Percentiles rank a stretch among this genome's conserved stretches.
These are phyloP conservation scores for Nomada ruficornis DNA, from an alignment of 2,888 invertebrate genomes.

Conservation along the genomic window DNA sequence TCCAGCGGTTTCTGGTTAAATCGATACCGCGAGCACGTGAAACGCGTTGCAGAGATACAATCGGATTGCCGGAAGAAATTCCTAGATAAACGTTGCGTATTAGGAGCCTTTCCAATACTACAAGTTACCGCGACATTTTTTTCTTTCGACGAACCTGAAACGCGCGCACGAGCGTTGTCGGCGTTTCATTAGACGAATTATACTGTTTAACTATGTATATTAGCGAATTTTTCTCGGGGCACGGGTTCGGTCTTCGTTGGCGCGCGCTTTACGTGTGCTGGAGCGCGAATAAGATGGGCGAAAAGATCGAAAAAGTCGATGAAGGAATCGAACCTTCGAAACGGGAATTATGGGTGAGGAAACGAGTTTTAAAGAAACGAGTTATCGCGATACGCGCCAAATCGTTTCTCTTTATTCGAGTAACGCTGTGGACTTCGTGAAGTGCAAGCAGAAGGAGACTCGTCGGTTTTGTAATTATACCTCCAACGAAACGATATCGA, in stretches of 20 bases:
- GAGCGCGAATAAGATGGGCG: too few species aligned
- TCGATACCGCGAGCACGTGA: not conserved
- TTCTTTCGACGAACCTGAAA: not conserved
- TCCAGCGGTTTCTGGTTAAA: not conserved
- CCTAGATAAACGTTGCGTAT: not conserved
- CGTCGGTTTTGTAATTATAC: conserved; percentile 31
- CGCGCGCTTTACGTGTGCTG: not conserved
- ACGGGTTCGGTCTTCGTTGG: not conserved
- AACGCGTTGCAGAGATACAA: conserved; percentile 20
- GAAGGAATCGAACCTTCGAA: conserved; percentile 1
- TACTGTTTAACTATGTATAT: conserved; percentile 27
- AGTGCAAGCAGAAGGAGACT: conserved; percentile 7
- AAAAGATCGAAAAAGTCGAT: not conserved
- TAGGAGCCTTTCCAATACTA: conserved; percentile 15
- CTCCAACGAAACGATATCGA: conserved; percentile 46
- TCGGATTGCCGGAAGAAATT: conserved; percentile 27
- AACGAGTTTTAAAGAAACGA: not conserved
- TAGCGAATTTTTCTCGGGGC: conserved; percentile 13
- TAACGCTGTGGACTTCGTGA: not conserved
- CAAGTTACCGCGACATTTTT: conserved; percentile 10
- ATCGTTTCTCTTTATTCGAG: conserved; percentile 3
- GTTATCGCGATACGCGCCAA: not conserved
- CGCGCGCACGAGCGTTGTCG: not conserved
- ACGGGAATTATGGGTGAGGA: not conserved
- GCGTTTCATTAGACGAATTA: conserved; percentile 34